These are phyloP conservation scores for Anser cygnoides DNA, from an alignment of 2,113 vertebrate genomes.

Conservation along the genomic window DNA sequence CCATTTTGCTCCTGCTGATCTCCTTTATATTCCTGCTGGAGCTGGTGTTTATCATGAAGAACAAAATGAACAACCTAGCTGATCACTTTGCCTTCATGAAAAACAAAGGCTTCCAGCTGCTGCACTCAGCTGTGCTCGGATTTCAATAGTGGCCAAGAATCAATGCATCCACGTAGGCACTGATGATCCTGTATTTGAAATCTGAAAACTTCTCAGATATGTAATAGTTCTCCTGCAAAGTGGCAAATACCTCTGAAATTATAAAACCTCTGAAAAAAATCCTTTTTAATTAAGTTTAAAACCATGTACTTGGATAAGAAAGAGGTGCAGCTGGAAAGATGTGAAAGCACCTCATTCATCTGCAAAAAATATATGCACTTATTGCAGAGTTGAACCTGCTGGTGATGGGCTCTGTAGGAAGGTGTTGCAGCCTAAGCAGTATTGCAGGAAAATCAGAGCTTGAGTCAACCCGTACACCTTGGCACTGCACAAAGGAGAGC, in stretches of 20 bases:
- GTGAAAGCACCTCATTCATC: background rate
- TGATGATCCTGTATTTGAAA: background rate
- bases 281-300: background rate
- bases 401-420: background rate
- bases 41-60: background rate
- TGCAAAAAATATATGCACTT: background rate
- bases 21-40: background rate
- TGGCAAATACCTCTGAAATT: background rate
- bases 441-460: background rate
- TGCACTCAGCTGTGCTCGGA: background rate
- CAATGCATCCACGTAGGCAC: background rate
- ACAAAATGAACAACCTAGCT: background rate
- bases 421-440: background rate
- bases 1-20: background rate
- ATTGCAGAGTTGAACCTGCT: background rate
- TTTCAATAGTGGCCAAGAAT: background rate
- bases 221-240: background rate
- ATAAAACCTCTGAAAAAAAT: background rate
- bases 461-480: background rate
- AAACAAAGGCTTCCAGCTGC: background rate
- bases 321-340: background rate
- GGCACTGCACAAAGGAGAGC: background rate
- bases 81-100: background rate
- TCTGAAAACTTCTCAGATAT: background rate
- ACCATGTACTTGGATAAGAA: background rate